A percentile compares a stretch with the other conserved stretches of the same genome.
Evolutionary conservation across 1,140 invertebrate genomes (phyloP).

Genomic region (Lasioglossum baleicum): DNA sequence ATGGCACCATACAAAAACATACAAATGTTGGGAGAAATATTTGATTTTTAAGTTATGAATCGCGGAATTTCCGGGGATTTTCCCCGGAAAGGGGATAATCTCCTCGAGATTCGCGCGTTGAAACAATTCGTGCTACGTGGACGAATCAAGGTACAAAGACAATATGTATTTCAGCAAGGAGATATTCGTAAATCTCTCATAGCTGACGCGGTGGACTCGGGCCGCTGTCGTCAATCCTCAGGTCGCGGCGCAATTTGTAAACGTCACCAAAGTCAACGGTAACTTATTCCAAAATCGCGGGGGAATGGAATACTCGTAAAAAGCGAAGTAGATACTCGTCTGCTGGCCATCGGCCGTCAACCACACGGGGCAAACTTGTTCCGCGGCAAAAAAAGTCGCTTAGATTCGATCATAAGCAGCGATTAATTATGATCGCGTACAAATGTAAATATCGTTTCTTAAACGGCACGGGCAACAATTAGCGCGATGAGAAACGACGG

Average conservation of each 20-base stretch:
- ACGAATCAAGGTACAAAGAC: neutral
- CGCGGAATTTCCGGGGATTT: no score
- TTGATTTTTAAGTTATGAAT: no score
- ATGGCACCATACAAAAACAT: no score
- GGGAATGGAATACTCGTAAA: conserved; percentile 13
- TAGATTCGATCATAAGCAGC: conserved; percentile 20
- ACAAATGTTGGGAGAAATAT: no score
- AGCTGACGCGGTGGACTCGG: no score
- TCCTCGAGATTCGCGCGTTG: no score
- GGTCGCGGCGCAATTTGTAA: conserved; percentile 37
- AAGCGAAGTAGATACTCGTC: conserved; percentile 8
- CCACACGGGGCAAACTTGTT: conserved; percentile 21
- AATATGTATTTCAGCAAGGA: neutral
- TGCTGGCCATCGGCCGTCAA: neutral
- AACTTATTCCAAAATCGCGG: conserved; percentile 31
- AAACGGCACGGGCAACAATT: neutral
- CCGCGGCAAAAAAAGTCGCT: neutral
- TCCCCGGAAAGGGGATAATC: no score
- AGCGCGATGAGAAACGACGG: no score
- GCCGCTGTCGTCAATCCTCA: conserved; percentile 24
- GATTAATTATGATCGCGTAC: conserved; percentile 23
- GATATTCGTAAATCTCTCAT: conserved; percentile 21
- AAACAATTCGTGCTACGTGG: no score
- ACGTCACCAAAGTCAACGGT: conserved; percentile 37
- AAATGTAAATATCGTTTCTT: neutral